A percentile compares a stretch with the other conserved stretches of the same genome.
phyloP scores from a whole-genome alignment of 1,140 invertebrate genomes.

The Polyergus mexicanus region DNA sequence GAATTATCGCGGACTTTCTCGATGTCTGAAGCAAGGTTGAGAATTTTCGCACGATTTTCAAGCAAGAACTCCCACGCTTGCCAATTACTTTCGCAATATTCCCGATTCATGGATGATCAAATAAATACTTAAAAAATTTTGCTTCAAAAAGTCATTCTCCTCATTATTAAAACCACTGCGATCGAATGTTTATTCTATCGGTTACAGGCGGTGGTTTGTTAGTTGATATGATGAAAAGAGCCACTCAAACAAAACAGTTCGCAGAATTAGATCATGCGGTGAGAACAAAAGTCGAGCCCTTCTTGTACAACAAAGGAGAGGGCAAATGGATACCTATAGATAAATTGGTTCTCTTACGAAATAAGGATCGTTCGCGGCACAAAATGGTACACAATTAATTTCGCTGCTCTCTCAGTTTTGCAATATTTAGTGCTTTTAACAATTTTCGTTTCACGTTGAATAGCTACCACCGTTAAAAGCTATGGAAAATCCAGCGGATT shows the following conservation, averaged over 20 bases:
- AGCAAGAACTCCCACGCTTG: not conserved
- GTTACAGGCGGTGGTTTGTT: slow-evolving; percentile 94
- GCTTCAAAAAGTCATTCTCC: not conserved
- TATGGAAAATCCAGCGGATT: slow-evolving; percentile 94
- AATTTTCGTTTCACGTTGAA: slow-evolving; percentile 48
- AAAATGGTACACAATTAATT: slow-evolving; percentile 88
- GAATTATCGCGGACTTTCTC: not conserved
- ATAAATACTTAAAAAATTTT: not conserved
- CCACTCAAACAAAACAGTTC: slow-evolving; percentile 95
- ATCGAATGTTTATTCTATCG: not conserved
- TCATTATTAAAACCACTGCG: not conserved
- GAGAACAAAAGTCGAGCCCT: slow-evolving; percentile 95
- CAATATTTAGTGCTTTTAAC: not conserved
- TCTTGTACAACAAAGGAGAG: slow-evolving; percentile 96
- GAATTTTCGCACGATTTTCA: not conserved
- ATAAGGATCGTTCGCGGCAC: slow-evolving; percentile 93
- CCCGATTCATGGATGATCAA: not conserved
- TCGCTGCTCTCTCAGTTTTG: not conserved
- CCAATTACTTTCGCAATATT: not conserved
- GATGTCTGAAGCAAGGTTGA: not conserved
- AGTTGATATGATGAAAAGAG: slow-evolving; percentile 97
- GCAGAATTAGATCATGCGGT: slow-evolving; percentile 96
- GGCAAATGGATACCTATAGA: slow-evolving; percentile 96
- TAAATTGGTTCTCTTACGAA: slow-evolving; percentile 94
- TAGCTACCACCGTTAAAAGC: slow-evolving; percentile 91